A percentile compares a stretch with the other conserved stretches of the same genome.
phyloP scores from a whole-genome alignment of 2,888 invertebrate genomes.

The Linnaemya tessellans region DNA sequence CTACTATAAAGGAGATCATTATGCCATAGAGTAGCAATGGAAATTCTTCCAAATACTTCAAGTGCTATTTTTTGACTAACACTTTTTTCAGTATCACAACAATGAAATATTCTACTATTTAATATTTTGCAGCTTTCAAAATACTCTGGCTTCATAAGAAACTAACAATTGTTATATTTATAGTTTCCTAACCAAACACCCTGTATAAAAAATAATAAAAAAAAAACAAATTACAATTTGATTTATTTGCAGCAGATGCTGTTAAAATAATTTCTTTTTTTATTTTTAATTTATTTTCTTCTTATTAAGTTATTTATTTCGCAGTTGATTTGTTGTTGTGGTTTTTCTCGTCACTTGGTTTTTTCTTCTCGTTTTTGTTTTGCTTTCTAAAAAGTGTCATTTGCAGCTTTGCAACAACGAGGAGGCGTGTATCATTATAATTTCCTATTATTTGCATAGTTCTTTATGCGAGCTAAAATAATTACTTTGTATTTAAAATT shows the following conservation, averaged over 20 bases:
- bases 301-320: constrained; percentile 34
- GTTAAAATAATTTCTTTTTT: background rate
- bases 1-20: no score
- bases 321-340: background rate
- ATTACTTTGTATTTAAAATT: constrained; percentile 12
- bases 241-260: constrained; percentile 71
- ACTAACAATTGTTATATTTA: no score
- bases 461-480: constrained; percentile 6
- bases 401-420: constrained; percentile 32
- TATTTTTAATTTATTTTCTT: constrained; percentile 10
- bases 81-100: no score
- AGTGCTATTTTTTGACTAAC: no score
- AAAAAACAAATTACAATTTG: constrained; percentile 64
- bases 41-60: no score
- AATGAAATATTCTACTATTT: background rate
- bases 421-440: constrained; percentile 24
- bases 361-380: constrained; percentile 21
- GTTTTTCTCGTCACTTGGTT: constrained; percentile 26
- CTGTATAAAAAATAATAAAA: constrained; percentile 36
- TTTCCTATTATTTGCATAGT: background rate
- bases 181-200: no score
- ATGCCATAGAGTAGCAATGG: no score
- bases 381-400: constrained; percentile 42
- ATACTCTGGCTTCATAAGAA: background rate
- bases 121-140: background rate